Percentiles rank a stretch among this genome's conserved stretches.
Evolutionary conservation across 1,140 invertebrate species (phyloP).

Genomic region (Copidosoma floridanum): DNA sequence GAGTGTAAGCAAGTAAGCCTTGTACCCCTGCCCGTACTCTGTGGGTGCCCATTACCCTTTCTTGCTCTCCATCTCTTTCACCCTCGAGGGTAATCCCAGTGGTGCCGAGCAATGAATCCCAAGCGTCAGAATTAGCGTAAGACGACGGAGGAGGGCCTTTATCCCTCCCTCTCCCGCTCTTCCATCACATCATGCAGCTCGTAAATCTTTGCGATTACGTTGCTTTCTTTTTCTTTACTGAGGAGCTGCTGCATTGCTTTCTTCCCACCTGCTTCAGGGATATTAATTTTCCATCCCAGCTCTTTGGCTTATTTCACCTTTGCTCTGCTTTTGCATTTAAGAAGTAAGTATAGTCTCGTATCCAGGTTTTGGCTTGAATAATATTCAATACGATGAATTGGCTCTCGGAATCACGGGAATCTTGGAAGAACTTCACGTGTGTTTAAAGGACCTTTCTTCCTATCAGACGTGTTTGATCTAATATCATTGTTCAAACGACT

Average conservation of each 20-base stretch:
- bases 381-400: too few relatives aligned
- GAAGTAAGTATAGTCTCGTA: too few relatives aligned
- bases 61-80: not conserved
- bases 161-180: not conserved
- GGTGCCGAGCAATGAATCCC: slow-evolving; percentile 23
- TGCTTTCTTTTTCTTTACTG: not conserved
- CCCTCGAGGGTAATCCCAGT: slow-evolving; percentile 5
- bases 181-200: slow-evolving; percentile 13
- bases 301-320: not conserved
- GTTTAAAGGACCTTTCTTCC: too few relatives aligned
- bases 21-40: not conserved
- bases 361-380: too few relatives aligned
- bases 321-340: not conserved
- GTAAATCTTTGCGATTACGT: slow-evolving; percentile 15
- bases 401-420: too few relatives aligned
- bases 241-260: not conserved
- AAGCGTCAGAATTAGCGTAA: slow-evolving; percentile 26
- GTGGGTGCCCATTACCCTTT: slow-evolving; percentile 4
- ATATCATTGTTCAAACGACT: too few relatives aligned
- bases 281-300: not conserved
- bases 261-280: not conserved
- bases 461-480: too few relatives aligned
- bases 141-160: slow-evolving; percentile 7
- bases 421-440: too few relatives aligned
- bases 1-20: not conserved